These are phyloP conservation scores for Rhabdophis nuchalis DNA, from an alignment of 2,797 vertebrate species.

Conservation along the genomic window DNA sequence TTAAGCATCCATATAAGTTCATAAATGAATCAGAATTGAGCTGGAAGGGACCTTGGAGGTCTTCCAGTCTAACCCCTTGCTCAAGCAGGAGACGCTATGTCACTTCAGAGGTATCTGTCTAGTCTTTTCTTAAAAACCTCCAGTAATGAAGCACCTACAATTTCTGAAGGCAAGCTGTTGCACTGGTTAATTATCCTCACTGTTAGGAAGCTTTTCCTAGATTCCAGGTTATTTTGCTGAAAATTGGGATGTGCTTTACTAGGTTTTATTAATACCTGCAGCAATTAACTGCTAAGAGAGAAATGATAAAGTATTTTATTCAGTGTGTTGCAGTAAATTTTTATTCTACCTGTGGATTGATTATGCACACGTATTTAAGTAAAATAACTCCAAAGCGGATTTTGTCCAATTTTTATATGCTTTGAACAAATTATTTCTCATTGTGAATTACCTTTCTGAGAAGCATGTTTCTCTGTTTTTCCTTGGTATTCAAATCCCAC, in stretches of 20 bases:
- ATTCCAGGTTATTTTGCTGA: neutral
- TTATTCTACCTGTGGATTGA: neutral
- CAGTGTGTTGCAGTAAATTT: neutral
- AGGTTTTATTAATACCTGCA: neutral
- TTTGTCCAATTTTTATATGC: neutral
- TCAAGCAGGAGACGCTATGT: neutral
- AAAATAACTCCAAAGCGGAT: neutral
- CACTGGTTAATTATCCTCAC: neutral
- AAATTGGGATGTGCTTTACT: neutral
- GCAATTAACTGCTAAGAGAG: neutral
- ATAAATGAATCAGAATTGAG: neutral
- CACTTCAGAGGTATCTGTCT: neutral
- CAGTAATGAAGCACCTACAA: neutral
- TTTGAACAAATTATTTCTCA: neutral
- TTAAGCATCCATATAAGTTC: neutral
- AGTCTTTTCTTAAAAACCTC: neutral
- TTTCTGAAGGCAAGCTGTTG: neutral
- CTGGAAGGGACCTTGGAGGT: neutral
- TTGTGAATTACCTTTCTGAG: conserved; percentile 85
- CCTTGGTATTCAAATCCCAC: conserved; percentile 94
- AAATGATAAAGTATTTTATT: neutral
- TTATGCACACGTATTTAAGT: neutral
- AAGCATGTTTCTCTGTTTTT: conserved; percentile 94
- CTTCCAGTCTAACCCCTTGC: neutral
- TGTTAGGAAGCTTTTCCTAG: neutral